phyloP scores from a whole-genome alignment of 1,140 invertebrate species.

The Trichoplusia ni region DNA sequence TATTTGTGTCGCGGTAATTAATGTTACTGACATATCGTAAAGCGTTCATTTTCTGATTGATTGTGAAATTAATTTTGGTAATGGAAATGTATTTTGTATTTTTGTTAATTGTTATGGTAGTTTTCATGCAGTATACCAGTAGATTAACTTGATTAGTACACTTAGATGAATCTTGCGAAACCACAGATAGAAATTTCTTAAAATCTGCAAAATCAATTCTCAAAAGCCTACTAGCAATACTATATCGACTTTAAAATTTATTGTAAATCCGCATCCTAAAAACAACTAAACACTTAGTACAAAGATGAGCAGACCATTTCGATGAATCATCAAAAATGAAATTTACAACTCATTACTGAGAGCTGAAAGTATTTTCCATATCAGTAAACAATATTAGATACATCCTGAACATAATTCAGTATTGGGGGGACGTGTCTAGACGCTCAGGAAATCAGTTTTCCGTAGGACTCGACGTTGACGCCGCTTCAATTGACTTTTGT shows the following conservation, averaged over 20 bases:
- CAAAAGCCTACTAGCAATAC: too few relatives aligned
- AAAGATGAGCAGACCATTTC: too few relatives aligned
- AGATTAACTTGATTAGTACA: too few relatives aligned
- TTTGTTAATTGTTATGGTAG: too few relatives aligned
- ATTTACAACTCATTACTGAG: background rate
- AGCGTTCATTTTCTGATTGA: background rate
- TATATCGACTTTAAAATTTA: too few relatives aligned
- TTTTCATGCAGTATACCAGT: too few relatives aligned
- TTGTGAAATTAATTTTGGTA: background rate
- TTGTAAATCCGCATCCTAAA: too few relatives aligned
- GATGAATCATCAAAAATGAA: too few relatives aligned
- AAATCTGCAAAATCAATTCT: too few relatives aligned
- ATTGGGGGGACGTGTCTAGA: conserved; percentile 67
- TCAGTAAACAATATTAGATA: background rate
- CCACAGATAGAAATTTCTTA: too few relatives aligned
- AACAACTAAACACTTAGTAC: too few relatives aligned
- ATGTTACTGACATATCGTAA: conserved; percentile 12
- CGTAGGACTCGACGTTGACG: conserved; percentile 44
- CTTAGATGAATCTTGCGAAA: too few relatives aligned
- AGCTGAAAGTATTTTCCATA: background rate
- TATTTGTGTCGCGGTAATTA: conserved; percentile 7
- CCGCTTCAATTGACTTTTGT: conserved; percentile 29
- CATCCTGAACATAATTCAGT: conserved; percentile 27
- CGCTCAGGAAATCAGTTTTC: conserved; percentile 69
- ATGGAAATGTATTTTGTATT: background rate